Base-by-base conservation (phyloP, 2,888 invertebrate species). In the Eupeodes latifasciatus region DNA sequence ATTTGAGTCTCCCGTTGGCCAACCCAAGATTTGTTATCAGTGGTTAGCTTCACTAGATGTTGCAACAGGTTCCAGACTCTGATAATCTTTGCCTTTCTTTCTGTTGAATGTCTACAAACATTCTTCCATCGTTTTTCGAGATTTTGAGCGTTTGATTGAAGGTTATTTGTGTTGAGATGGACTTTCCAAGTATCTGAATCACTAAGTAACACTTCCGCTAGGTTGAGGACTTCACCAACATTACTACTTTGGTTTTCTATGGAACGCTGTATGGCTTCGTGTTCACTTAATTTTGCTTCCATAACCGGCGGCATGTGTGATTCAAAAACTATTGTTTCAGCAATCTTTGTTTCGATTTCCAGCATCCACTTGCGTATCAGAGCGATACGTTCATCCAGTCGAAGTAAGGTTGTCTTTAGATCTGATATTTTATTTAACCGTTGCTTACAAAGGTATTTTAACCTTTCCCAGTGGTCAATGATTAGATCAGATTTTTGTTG, bases 101-200 rank as follows among this genome's bases (percentile, higher is more conserved):
- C 96, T 7, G 96, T 95, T 0, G 97, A 96, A 91, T 95, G 94
- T 4, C 95, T 95, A 91, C 97, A 97, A 2, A 97, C 96, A 61
- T 95, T 95, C 91, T 96, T 96, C 97, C 97, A 97, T 89, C 97
- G 95, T 91, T 95, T 96, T 91, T 97, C 97, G 12, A 97, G 94
- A 81, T 96, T 96, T 74, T 96, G 95, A 72, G 96, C 95, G 0
- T 96, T 96, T 0, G 94, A 94, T 44, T 95, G 95, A 12, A 97
- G 94, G 74, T 95, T 95, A 53, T 96, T 95, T 0, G 96, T 95
- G 88, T 96, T 96, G 75, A 97, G 96, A 90, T 96, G 96, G 0
- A 95, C 95, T 91, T 96, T 96, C 93, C 96, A 95, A 0, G 96
- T 94, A 90, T 97, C 96, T 3, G 96, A 95, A 91, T 97, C 97